These are phyloP conservation scores for Neoascia interrupta DNA, from an alignment of 2,888 invertebrate genomes.

Conservation along the genomic window DNA sequence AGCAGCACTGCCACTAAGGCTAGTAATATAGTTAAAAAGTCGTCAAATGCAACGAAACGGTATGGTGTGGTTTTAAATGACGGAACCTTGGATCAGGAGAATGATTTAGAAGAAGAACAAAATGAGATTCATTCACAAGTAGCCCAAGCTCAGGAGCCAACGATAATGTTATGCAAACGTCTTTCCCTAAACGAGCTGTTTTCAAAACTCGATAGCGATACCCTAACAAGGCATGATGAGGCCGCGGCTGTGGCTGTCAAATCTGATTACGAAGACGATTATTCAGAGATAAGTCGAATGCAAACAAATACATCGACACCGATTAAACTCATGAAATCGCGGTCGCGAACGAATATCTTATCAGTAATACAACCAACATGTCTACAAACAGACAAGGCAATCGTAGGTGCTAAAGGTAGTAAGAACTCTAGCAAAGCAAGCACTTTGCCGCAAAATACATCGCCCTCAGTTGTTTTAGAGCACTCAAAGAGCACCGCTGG, in stretches of 20 bases:
- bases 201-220: constrained; percentile 74
- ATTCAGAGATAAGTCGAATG: constrained; percentile 79
- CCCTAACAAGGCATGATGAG: constrained; percentile 71
- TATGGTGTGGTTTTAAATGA: constrained; percentile 79
- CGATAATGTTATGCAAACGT: constrained; percentile 30
- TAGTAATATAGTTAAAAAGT: constrained; percentile 54
- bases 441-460: constrained; percentile 83
- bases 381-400: constrained; percentile 67
- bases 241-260: constrained; percentile 18
- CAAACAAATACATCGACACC: constrained; percentile 80
- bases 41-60: constrained; percentile 74
- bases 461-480: constrained; percentile 76
- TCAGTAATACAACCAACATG: constrained; percentile 76
- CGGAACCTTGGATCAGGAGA: constrained; percentile 75
- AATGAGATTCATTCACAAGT: constrained; percentile 52
- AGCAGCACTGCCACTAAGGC: constrained; percentile 47
- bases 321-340: constrained; percentile 79
- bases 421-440: constrained; percentile 81
- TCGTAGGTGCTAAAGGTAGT: constrained; percentile 74
- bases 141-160: constrained; percentile 46
- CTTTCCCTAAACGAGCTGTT: constrained; percentile 73
- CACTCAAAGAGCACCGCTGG: constrained; percentile 63
- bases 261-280: constrained; percentile 80
- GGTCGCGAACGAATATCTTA: constrained; percentile 81
- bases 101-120: constrained; percentile 55